Evolutionary conservation across 2,797 vertebrate genomes (phyloP), one percentile per base, ranked within the genome.

Genomic region (Moxostoma hubbsi): DNA sequence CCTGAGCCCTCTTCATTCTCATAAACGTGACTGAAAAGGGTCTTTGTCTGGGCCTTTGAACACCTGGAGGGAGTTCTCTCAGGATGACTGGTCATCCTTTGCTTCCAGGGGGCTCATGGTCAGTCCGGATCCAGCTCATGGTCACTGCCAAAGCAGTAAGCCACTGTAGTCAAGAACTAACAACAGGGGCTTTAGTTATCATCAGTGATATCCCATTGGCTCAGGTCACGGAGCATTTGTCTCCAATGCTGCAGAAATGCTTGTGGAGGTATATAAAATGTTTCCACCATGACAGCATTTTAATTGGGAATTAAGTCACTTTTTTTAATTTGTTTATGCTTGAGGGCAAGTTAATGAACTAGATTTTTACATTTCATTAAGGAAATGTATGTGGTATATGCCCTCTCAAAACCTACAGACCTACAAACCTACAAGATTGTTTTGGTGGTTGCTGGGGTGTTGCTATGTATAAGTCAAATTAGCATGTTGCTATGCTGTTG

Each of bases 31-130:
- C 92, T 96, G 94, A 98, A 97, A 96, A 96, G 95, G 86, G 88
- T 84, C 96, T 96, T 98, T 98, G 97, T 97, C 92, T 90, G 81
- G 81, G 82, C 85, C 78, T 79, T 43, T 75, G 94, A 93, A 95
- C 96, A 98, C 96, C 96, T 97, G 96, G 95, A 94, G 92, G 86
- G 92, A 83, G 91, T 93, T 94, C 93, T 92, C 91, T 86, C 81
- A 91, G 84, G 81, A 79, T 80, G 80, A 81, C 87, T 76, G 80
- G 53, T 86, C 80, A 71, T 85, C 86, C 66, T 84, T 46, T 59
- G 80, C 63, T 0, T 0, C 81, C 83, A 78, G 57, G 84, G 83
- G 85, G 78, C 63, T 24, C 43, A 81, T 80, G 51, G 65, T 75
- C 87, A 76, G 11, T 73, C 75, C 79, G 79, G 73, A 51, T 70